Evolutionary conservation across 1,140 invertebrate species (phyloP).

Genomic region (Papilio helenus): DNA sequence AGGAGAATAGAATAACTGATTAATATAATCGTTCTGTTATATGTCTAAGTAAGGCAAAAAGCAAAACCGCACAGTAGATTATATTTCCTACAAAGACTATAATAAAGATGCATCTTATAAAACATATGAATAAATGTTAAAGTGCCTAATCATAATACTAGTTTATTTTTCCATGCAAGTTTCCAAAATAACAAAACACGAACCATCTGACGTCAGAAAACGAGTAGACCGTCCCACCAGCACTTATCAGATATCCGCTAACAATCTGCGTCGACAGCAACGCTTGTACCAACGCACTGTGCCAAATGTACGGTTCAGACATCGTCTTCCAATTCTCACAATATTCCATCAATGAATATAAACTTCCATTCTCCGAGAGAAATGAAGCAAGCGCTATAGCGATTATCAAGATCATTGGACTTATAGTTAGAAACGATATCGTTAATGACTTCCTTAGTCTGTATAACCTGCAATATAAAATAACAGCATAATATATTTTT

Average conservation of each 20-base stretch:
- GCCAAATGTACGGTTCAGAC: constrained; percentile 68
- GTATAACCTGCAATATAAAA: constrained; percentile 40
- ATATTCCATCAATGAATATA: constrained; percentile 57
- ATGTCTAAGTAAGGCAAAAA: no score
- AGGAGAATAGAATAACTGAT: no score
- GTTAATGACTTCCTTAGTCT: constrained; percentile 68
- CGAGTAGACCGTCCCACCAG: constrained; percentile 70
- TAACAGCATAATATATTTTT: not conserved
- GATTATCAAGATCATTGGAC: constrained; percentile 58
- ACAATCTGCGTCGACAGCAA: constrained; percentile 68
- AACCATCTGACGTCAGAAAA: constrained; percentile 76
- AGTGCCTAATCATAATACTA: no score
- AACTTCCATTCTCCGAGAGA: constrained; percentile 53
- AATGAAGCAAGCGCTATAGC: constrained; percentile 64
- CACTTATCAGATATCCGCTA: constrained; percentile 69
- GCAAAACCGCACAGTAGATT: no score
- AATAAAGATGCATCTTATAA: not conserved
- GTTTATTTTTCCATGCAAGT: no score
- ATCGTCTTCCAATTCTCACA: constrained; percentile 68
- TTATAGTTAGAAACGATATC: constrained; percentile 56
- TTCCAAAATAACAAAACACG: constrained; percentile 41
- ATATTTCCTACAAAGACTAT: not conserved
- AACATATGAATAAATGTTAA: not conserved
- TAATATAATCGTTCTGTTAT: no score
- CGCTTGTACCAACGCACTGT: constrained; percentile 70